Base-by-base conservation (phyloP, 92 coral and sea anemone species). In the Epizoanthus ramosus region DNA sequence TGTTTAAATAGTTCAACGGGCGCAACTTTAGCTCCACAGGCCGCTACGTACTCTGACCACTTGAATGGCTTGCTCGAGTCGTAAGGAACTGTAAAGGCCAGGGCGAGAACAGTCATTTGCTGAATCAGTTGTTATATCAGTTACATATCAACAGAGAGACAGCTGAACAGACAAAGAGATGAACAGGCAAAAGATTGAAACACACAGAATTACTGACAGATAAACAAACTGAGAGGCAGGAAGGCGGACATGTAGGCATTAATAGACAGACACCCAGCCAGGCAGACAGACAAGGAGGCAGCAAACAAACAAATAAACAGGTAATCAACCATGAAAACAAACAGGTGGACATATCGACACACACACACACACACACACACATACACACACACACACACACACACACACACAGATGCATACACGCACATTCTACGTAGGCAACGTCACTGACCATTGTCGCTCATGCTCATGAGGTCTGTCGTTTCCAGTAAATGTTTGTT, bases 31-130 rank as follows among this genome's bases (percentile, higher is more conserved):
- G 92, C 83, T 16, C 87, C 85, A 70, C 90, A 77, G 15, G 89
- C 93, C 7, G 63, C 73, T 23, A 93, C 67, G 28, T 93, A 93
- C 50, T 93, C 94, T 3, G 90, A 75, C 97, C 97, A 93, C 23
- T 87, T 84, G 74, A 93, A 93, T 59, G 94, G 94, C 68, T 90
- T 93, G 66, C 90, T 89, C 5, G 94, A 89, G 50, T 93, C 91
- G 64, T 91, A 85, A 59, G 94, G 93, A 15, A 90, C 97, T 93
- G 77, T 16, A 64, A 57, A 50, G 65, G 12, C 54, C 57, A 56
- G 35, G 3, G 54, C n/a, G 24, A 23, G 13, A 15, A 8, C n/a
- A 3, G 14, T 14, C 35, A 8, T 50, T 15, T 5, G 15, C 7
- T 10, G 12, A 16, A 25, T n/a, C 54, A 50, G 14, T 50, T 50